A percentile compares a stretch with the other conserved stretches of the same genome.
Conservation (phyloP, 2,888 invertebrate genomes). For the Acronicta psi region DNA sequence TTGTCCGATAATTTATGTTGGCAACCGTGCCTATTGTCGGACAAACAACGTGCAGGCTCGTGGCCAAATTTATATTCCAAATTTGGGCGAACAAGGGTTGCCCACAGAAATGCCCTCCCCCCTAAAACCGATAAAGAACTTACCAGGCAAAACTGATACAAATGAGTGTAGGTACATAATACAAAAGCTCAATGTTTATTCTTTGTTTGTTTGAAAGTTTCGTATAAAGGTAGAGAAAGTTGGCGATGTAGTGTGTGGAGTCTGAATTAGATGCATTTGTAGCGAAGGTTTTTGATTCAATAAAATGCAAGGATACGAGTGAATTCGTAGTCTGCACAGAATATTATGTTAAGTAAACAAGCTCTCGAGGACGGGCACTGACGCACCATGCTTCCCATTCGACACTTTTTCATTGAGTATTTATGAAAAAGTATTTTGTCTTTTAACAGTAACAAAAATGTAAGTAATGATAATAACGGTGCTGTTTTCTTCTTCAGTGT, state of each 20-base stretch:
- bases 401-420: conserved; percentile 31
- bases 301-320: conserved; percentile 68
- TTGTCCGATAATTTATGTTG: conserved; percentile 82
- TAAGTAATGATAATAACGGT: too few species aligned
- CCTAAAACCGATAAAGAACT: conserved; percentile 72
- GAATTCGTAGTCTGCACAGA: conserved; percentile 65
- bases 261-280: conserved; percentile 64
- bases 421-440: background rate
- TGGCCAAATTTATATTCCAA: conserved; percentile 82
- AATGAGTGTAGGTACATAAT: conserved; percentile 71
- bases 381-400: conserved; percentile 36
- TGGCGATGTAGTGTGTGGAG: conserved; percentile 36
- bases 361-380: conserved; percentile 59
- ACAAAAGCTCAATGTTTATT: conserved; percentile 59
- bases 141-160: conserved; percentile 72
- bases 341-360: conserved; percentile 78
- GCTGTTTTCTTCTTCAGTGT: too few species aligned
- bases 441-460: background rate
- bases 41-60: conserved; percentile 75
- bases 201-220: conserved; percentile 60
- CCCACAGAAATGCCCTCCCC: conserved; percentile 67
- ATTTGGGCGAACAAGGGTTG: conserved; percentile 70
- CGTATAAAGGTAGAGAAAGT: conserved; percentile 37
- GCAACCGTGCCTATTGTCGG: conserved; percentile 77
- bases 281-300: conserved; percentile 71